Base-by-base conservation (phyloP, 2,888 invertebrate species). In the Anoplius nigerrimus region DNA sequence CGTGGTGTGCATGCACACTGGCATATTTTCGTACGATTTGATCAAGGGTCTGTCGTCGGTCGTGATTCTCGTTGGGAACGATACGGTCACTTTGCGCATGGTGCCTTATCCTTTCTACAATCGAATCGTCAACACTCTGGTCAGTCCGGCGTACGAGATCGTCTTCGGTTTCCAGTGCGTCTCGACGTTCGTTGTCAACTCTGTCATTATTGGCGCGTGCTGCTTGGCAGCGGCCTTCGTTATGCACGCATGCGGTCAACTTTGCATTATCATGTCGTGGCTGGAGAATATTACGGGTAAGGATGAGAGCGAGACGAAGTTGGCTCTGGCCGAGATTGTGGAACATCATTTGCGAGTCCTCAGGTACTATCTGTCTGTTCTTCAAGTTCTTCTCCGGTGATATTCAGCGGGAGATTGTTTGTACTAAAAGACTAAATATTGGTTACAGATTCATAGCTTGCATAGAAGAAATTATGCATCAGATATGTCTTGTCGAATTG, bases 401-500 rank as follows among this genome's bases (percentile, higher is more conserved):
- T 20, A 48, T 15, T 42, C n/a, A n/a, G n/a, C n/a, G n/a, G n/a
- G n/a, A n/a, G n/a, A n/a, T n/a, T n/a, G n/a, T 24, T 24, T 24
- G 6, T 24, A 24, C 24, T 24, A 4, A 24, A 24, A 2, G 24
- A 24, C 6, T 2, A 6, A 24, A 2, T 24, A 6, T 24, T 67
- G 24, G 1, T 79, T 74, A 16, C 60, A 86, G 86, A 22, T 84
- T 86, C 51, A 66, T 84, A 13, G 53, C 67, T 0, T 64, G 72
- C 3, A 78, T 83, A 24, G 86, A 86, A 52, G 56, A 70, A 22
- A 69, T 84, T 27, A 68, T 86, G 62, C 79, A 81, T 57, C 75
- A 76, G 45, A 75, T 86, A 42, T 85, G 84, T 45, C 71, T 87
- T 4, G 79, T 87, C 16, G 84, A 87, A 69, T 77, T 86, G 42